A percentile compares a stretch with the other conserved stretches of the same genome.
Evolutionary conservation across 1,140 invertebrate genomes (phyloP).

Genomic region (Drosophila santomea): DNA sequence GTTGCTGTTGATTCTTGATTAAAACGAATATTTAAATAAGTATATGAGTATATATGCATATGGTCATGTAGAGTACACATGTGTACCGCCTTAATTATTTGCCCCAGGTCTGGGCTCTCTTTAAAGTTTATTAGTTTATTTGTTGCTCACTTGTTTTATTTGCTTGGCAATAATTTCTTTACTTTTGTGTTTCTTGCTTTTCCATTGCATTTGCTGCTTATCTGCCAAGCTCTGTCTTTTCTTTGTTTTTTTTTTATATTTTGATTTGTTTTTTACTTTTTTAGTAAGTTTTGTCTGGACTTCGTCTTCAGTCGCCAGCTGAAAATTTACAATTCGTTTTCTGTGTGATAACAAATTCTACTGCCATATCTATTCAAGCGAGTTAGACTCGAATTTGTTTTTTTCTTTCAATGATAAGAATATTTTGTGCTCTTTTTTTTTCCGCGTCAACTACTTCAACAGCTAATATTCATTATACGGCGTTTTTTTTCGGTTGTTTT

Average conservation of each 20-base stretch:
- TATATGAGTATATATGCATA: not conserved
- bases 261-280: slow-evolving; percentile 22
- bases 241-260: slow-evolving; percentile 16
- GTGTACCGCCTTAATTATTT: slow-evolving; percentile 35
- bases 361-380: slow-evolving; percentile 50
- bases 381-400: slow-evolving; percentile 21
- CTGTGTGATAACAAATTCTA: slow-evolving; percentile 59
- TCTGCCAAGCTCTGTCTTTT: slow-evolving; percentile 2
- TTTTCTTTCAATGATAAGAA: slow-evolving; percentile 47
- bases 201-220: slow-evolving; percentile 17
- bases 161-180: not conserved
- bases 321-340: slow-evolving; percentile 36
- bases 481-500: not conserved
- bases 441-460: slow-evolving; percentile 38
- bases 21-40: slow-evolving; percentile 16
- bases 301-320: slow-evolving; percentile 27
- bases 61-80: not conserved
- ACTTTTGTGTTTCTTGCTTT: slow-evolving; percentile 8
- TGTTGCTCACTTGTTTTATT: slow-evolving; percentile 19
- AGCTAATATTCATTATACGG: slow-evolving; percentile 14
- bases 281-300: slow-evolving; percentile 24
- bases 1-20: slow-evolving; percentile 25
- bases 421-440: slow-evolving; percentile 12
- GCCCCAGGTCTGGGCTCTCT: slow-evolving; percentile 37
- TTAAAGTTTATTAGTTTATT: slow-evolving; percentile 11